Percentiles rank a stretch among this genome's conserved stretches.
Conservation (phyloP, 2,888 invertebrate genomes). For the Dioctria linearis region DNA sequence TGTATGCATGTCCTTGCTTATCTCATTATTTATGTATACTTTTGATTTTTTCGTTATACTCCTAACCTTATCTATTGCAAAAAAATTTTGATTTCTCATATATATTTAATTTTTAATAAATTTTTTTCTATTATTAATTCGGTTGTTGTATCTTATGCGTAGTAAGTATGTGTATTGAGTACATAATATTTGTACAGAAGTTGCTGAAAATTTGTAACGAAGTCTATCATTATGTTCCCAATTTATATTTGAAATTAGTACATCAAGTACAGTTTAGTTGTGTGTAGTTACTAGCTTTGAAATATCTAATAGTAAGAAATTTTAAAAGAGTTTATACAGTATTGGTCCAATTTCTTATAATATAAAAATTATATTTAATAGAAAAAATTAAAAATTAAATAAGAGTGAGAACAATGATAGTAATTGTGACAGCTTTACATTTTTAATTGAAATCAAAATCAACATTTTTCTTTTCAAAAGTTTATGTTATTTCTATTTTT, state of each 20-base stretch:
- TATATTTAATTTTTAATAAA: conserved; percentile 44
- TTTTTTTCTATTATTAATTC: conserved; percentile 50
- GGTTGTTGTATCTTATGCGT: conserved; percentile 28
- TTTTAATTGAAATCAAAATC: not conserved
- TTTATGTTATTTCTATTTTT: not conserved
- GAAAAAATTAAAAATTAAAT: not conserved
- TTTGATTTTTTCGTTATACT: no score
- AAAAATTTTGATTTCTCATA: no score
- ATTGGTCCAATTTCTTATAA: conserved; percentile 40
- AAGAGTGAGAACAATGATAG: not conserved
- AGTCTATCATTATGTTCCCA: conserved; percentile 39
- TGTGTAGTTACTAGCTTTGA: not conserved
- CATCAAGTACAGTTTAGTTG: no score
- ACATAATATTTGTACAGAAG: conserved; percentile 35
- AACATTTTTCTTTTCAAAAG: not conserved
- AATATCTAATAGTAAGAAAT: conserved; percentile 13
- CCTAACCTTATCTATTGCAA: no score
- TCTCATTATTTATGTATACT: no score
- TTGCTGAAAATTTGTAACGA: conserved; percentile 40
- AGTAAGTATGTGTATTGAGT: conserved; percentile 10
- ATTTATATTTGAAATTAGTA: not conserved
- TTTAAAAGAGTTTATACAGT: conserved; percentile 13
- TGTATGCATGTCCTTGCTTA: no score
- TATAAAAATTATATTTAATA: conserved; percentile 5
- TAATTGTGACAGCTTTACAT: not conserved